Base-by-base conservation (phyloP, 37 sponge, comb jelly and placozoan genomes). In the Beroe ovata region DNA sequence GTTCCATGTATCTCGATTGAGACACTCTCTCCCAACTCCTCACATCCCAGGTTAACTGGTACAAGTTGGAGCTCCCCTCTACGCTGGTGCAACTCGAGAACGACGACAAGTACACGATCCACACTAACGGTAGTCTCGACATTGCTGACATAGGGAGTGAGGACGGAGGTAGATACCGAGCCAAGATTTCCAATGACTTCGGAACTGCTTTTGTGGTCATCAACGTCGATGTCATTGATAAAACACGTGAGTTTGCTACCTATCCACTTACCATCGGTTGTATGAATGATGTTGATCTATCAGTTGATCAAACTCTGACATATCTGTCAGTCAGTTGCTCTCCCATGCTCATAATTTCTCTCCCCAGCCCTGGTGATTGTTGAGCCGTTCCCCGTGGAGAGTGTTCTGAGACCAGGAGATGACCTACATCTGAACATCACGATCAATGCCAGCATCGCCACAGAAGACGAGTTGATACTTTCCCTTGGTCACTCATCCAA, bases 91-190 rank as follows among this genome's bases (percentile, higher is more conserved):
- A 47, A 11, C 16, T 14, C 8, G 69, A 18, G 30, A 30, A 30
- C 16, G 35, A 30, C 34, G 69, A 66, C 16, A 66, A 66, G 69
- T 66, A 66, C 36, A 8, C 25, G 35, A 1, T 66, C 36, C 69
- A 66, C 69, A 32, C 30, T 34, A 66, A 66, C 69, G 69, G 69
- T 18, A 66, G 69, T 66, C 34, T 66, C 36, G 63, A 61, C 20
- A 61, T 61, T 6, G 3, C 63, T 25, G 63, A 61, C 34, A 4
- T 66, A 11, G 36, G 34, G 69, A 25, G 32, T 33, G 69, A 29
- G 34, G 69, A 66, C 35, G 33, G 16, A 6, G 69, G 69, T 26
- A 25, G 69, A 19, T 66, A 66, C 69, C 29, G 32, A 18, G 30
- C 34, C 1, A 18, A 66, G 69, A 66, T 30, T 34, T 34, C 69